These are phyloP conservation scores for Harmothoe impar DNA, from an alignment of 2,888 invertebrate genomes.

Conservation along the genomic window DNA sequence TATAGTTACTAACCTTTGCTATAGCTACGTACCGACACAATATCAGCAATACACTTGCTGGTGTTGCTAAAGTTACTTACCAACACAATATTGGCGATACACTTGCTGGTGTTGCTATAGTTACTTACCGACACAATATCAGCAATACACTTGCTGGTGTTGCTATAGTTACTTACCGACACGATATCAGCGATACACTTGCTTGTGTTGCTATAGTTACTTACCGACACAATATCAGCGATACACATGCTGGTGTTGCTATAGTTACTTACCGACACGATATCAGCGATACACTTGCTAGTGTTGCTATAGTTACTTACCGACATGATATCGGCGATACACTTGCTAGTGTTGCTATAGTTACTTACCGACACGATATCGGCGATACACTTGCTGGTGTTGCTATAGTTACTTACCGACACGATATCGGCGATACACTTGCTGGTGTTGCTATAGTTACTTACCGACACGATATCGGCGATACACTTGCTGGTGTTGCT, in stretches of 20 bases:
- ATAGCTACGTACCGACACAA: constrained; percentile 96
- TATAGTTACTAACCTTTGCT: constrained; percentile 94
- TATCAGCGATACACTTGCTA: constrained; percentile 99
- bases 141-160: constrained; percentile 99
- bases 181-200: constrained; percentile 99
- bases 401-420: constrained; percentile 96
- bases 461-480: no score
- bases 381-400: constrained; percentile 99
- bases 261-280: constrained; percentile 92
- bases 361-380: constrained; percentile 96
- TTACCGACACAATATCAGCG: no score
- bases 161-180: constrained; percentile 96
- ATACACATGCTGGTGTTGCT: no score
- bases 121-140: constrained; percentile 96
- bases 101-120: no score
- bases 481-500: no score
- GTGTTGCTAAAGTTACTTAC: constrained; percentile 99
- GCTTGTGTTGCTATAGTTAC: constrained; percentile 99
- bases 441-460: constrained; percentile 99
- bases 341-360: no score
- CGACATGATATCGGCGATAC: no score
- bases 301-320: no score
- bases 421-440: constrained; percentile 99
- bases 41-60: constrained; percentile 99
- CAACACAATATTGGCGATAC: no score